A percentile compares a stretch with the other conserved stretches of the same genome.
These are phyloP conservation scores for Planococcus citri DNA, from an alignment of 1,140 invertebrate genomes.

Conservation along the genomic window DNA sequence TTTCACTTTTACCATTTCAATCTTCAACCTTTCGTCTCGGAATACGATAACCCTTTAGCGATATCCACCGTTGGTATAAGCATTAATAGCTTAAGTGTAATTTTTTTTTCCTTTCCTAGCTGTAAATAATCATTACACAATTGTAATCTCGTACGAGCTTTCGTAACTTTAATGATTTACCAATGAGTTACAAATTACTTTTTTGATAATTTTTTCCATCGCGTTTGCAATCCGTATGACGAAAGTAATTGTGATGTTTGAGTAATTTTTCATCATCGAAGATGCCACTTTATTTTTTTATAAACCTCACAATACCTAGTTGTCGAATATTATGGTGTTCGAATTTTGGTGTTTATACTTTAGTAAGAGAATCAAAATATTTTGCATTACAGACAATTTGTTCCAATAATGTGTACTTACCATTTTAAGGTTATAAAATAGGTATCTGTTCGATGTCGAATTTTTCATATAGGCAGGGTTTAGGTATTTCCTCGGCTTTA, in stretches of 20 bases:
- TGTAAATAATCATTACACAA: not conserved
- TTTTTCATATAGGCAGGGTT: too few species aligned
- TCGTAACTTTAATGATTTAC: not conserved
- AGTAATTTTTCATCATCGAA: too few species aligned
- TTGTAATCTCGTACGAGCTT: not conserved
- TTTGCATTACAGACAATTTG: too few species aligned
- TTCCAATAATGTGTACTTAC: too few species aligned
- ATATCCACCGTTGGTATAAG: not conserved
- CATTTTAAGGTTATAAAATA: too few species aligned
- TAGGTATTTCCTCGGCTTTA: too few species aligned
- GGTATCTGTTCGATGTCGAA: too few species aligned
- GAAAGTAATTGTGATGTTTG: not conserved
- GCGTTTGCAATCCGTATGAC: not conserved
- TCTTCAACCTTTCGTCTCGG: not conserved
- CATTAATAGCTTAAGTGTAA: not conserved
- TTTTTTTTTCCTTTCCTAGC: not conserved
- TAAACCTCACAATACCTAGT: too few species aligned
- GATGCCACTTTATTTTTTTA: too few species aligned
- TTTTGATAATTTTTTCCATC: not conserved
- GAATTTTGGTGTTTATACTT: too few species aligned
- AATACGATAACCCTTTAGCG: not conserved
- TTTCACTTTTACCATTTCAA: slow-evolving; percentile 4
- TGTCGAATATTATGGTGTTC: too few species aligned
- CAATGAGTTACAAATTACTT: not conserved
- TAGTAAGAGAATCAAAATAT: too few species aligned